phyloP scores from a whole-genome alignment of 2,797 vertebrate species.

The Botia kubotai region DNA sequence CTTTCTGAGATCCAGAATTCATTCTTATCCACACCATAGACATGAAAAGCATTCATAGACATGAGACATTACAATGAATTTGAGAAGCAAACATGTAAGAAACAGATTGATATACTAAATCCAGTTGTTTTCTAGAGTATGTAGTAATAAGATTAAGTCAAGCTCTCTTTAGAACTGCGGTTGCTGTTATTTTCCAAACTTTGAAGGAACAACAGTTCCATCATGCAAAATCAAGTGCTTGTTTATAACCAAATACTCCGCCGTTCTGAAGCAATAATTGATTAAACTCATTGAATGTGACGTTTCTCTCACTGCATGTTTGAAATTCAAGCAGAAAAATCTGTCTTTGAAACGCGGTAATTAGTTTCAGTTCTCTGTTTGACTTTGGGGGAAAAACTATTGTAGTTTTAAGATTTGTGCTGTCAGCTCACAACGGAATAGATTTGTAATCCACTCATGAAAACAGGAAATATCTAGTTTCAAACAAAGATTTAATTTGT shows the following conservation, averaged over 20 bases:
- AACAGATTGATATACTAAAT: neutral
- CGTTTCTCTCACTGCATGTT: neutral
- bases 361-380: neutral
- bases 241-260: neutral
- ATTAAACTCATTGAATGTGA: neutral
- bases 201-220: no score
- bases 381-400: neutral
- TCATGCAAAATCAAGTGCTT: neutral
- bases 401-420: neutral
- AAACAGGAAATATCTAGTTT: neutral
- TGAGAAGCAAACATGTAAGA: neutral
- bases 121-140: neutral
- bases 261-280: no score
- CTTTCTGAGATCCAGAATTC: constrained; percentile 40
- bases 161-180: neutral
- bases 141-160: neutral
- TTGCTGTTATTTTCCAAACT: neutral
- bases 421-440: neutral
- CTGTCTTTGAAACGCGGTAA: neutral
- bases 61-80: neutral
- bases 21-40: neutral
- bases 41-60: neutral
- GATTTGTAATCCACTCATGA: neutral
- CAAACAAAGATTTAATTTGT: neutral
- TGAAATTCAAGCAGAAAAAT: neutral